Evolutionary conservation across 2,113 vertebrate genomes (phyloP).

Genomic region (Heterotis niloticus): DNA sequence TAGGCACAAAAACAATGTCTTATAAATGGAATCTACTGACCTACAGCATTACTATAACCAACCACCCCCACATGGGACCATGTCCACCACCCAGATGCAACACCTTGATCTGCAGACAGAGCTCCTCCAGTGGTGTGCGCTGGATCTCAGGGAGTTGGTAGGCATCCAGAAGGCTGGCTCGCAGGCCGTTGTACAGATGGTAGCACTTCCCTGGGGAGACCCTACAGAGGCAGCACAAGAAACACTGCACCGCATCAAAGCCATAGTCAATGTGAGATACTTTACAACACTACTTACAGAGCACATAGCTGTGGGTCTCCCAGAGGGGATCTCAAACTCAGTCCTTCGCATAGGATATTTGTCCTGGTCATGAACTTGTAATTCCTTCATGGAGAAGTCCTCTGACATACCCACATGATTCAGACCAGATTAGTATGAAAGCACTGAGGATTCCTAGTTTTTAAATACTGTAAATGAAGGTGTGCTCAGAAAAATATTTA

Average conservation of each 20-base stretch:
- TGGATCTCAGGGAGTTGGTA: slow-evolving; percentile 95
- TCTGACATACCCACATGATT: too few relatives aligned
- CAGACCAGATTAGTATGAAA: too few relatives aligned
- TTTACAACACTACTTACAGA: too few relatives aligned
- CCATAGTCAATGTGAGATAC: too few relatives aligned
- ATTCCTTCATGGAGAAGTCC: too few relatives aligned
- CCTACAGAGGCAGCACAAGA: slow-evolving; percentile 56
- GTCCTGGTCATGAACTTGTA: too few relatives aligned
- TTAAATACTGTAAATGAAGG: too few relatives aligned
- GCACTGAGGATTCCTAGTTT: too few relatives aligned
- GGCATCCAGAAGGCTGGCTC: slow-evolving; percentile 85
- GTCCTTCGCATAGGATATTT: too few relatives aligned
- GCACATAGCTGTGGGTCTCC: too few relatives aligned
- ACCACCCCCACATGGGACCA: background rate
- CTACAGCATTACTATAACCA: background rate
- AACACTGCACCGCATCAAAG: background rate
- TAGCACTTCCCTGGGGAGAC: slow-evolving; percentile 93
- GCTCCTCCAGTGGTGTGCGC: slow-evolving; percentile 90
- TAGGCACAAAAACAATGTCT: background rate
- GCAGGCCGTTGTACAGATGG: slow-evolving; percentile 87
- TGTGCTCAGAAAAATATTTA: too few relatives aligned
- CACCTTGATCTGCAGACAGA: slow-evolving; percentile 97
- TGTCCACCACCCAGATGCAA: background rate
- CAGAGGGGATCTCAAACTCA: too few relatives aligned
- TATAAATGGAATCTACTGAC: background rate